Conservation (phyloP, 2,797 vertebrate species). For the Sebastes taczanowskii region DNA sequence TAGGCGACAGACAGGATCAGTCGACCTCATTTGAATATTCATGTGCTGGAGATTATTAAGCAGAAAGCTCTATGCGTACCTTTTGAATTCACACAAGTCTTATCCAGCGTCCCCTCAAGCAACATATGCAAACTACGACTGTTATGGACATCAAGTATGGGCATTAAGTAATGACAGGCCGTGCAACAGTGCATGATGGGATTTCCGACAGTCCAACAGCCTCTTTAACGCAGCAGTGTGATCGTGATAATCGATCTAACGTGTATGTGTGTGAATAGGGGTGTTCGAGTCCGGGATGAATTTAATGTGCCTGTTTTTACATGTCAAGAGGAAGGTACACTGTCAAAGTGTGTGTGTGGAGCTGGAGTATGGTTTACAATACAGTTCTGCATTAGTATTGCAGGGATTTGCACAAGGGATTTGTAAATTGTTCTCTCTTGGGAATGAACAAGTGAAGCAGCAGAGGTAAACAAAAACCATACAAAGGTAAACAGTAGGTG, state of each 20-base stretch:
- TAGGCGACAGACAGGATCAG: constrained; percentile 44
- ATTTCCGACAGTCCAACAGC: constrained; percentile 6
- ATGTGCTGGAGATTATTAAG: constrained; percentile 41
- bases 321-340: constrained; percentile 8
- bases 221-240: constrained; percentile 4
- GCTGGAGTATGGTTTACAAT: constrained; percentile 3
- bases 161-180: constrained; percentile 24
- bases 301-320: background rate
- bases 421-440: constrained; percentile 36
- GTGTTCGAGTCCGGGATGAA: background rate
- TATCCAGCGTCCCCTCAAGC: constrained; percentile 35
- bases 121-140: constrained; percentile 41
- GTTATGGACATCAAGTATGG: constrained; percentile 27
- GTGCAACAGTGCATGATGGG: constrained; percentile 1
- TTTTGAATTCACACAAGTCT: constrained; percentile 42
- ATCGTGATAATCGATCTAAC: constrained; percentile 5
- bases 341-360: background rate
- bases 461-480: constrained; percentile 17
- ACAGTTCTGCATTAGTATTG: constrained; percentile 29
- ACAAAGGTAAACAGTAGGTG: constrained; percentile 12
- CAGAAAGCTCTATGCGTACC: background rate
- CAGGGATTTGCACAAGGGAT: constrained; percentile 17
- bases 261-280: background rate
- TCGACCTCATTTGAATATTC: constrained; percentile 49
- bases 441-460: constrained; percentile 28